These are phyloP conservation scores for Siphamia tubifer DNA, from an alignment of 2,113 vertebrate genomes.

Conservation along the genomic window DNA sequence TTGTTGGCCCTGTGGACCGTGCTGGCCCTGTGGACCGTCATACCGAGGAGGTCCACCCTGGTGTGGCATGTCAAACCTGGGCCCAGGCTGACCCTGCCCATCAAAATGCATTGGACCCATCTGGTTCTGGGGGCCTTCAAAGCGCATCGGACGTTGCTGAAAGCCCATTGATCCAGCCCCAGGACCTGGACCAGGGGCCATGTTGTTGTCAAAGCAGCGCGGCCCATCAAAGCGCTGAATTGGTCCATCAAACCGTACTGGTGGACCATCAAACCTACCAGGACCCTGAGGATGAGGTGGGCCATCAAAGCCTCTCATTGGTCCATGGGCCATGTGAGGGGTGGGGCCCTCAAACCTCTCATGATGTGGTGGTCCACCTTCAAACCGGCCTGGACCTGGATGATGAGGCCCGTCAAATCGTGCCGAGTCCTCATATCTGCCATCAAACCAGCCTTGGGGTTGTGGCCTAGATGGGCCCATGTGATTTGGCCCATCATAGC, in stretches of 20 bases:
- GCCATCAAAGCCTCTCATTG: constrained; percentile 74
- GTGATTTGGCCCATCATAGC: constrained; percentile 50
- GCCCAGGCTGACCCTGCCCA: constrained; percentile 76
- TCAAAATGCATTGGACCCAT: constrained; percentile 79
- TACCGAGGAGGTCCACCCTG: constrained; percentile 77
- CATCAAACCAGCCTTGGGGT: constrained; percentile 81
- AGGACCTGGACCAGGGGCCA: constrained; percentile 26
- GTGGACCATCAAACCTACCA: constrained; percentile 81
- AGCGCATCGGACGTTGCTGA: constrained; percentile 46
- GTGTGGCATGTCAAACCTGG: constrained; percentile 82
- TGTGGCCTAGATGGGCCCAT: constrained; percentile 53
- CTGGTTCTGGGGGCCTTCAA: constrained; percentile 64
- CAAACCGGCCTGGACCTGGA: constrained; percentile 64
- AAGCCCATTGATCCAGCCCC: constrained; percentile 52
- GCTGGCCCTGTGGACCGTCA: constrained; percentile 82
- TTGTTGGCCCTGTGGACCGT: constrained; percentile 82
- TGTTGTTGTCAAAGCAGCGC: constrained; percentile 24
- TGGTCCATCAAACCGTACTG: constrained; percentile 64
- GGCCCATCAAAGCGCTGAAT: constrained; percentile 66
- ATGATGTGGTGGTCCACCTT: constrained; percentile 48
- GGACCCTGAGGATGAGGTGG: constrained; percentile 56
- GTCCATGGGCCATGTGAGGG: constrained; percentile 71
- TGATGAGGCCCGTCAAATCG: constrained; percentile 56
- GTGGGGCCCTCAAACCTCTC: constrained; percentile 79
- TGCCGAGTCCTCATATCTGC: constrained; percentile 51